Conservation (phyloP, 2,797 vertebrate species). For the Fringilla coelebs region DNA sequence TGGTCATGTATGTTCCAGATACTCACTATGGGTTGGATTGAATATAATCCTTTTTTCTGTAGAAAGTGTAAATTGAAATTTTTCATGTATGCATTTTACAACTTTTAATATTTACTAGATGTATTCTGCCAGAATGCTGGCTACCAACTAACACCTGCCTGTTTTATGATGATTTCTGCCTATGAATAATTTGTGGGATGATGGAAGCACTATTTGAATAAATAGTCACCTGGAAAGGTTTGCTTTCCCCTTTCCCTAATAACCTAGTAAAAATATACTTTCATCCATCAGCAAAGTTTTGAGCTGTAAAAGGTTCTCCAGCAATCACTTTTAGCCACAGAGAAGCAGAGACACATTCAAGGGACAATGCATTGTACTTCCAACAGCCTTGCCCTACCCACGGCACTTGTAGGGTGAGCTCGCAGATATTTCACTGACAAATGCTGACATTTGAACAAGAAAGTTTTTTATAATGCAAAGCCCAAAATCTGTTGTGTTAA, state of each 20-base stretch:
- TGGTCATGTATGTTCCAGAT: neutral
- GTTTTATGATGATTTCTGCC: neutral
- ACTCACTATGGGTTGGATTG: neutral
- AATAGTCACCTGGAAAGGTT: neutral
- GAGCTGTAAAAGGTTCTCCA: neutral
- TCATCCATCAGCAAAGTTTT: neutral
- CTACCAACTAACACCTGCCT: neutral
- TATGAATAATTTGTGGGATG: neutral
- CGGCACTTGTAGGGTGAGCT: accelerated
- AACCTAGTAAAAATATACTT: neutral
- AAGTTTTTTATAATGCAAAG: neutral
- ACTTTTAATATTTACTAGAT: neutral
- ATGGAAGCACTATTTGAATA: neutral
- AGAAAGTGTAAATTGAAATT: neutral
- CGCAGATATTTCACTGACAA: neutral
- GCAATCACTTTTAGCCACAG: neutral
- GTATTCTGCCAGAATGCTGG: neutral
- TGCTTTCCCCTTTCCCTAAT: neutral
- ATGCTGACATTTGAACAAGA: neutral
- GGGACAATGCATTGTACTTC: neutral
- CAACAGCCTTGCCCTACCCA: neutral
- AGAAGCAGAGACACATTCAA: neutral
- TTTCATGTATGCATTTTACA: neutral
- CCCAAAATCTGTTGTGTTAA: neutral
- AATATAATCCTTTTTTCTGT: neutral